A percentile compares a stretch with the other conserved stretches of the same genome.
Evolutionary conservation across 2,797 vertebrate genomes (phyloP).

Genomic region (Lacerta bilineata): DNA sequence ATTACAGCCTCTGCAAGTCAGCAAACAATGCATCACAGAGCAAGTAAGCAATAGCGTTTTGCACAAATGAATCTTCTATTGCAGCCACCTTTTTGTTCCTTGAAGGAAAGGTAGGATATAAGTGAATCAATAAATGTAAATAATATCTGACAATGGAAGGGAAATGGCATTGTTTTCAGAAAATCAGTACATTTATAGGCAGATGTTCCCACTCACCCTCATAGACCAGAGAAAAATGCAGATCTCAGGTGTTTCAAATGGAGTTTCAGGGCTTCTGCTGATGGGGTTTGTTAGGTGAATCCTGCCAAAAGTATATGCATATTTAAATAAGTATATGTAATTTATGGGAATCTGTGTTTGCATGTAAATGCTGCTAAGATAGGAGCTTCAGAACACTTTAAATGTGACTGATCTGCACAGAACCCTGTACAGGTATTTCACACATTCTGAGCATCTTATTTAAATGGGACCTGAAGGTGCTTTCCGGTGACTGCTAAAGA

Average conservation of each 20-base stretch:
- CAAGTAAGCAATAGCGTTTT: too few species aligned
- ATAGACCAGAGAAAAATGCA: background rate
- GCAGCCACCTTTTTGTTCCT: background rate
- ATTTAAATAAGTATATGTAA: background rate
- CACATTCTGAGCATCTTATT: background rate
- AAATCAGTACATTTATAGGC: background rate
- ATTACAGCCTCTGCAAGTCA: background rate
- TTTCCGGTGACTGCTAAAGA: background rate
- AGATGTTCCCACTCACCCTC: too few species aligned
- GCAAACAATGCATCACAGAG: background rate
- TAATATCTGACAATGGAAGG: background rate
- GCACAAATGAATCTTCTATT: too few species aligned
- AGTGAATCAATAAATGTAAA: too few species aligned
- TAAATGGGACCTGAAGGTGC: background rate
- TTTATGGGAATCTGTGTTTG: too few species aligned
- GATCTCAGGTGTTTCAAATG: background rate
- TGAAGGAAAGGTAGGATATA: too few species aligned
- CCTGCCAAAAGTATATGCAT: background rate
- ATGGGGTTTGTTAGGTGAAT: background rate
- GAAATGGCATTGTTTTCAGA: background rate
- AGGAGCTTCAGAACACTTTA: background rate
- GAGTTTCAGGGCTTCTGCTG: too few species aligned
- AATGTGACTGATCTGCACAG: too few species aligned
- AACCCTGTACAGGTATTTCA: background rate
- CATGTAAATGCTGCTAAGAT: background rate